Conservation (phyloP, 2,797 vertebrate species). For the Leptodactylus fallax region DNA sequence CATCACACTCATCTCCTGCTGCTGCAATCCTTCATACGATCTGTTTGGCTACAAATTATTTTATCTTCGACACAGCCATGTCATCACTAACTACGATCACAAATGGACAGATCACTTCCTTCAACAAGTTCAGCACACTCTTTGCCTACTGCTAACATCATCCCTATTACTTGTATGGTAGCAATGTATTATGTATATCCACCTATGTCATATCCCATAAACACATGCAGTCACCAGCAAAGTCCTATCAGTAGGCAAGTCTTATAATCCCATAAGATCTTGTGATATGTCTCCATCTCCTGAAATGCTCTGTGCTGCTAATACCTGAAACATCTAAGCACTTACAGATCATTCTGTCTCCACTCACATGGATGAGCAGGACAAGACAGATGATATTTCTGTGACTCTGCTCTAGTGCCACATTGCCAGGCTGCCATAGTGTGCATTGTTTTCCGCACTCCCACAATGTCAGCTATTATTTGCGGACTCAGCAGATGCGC, state of each 20-base stretch:
- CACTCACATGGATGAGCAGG: background rate
- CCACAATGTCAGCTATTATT: background rate
- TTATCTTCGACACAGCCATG: no score
- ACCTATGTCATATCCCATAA: no score
- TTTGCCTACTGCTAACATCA: background rate
- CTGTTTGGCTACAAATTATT: no score
- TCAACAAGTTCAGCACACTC: background rate
- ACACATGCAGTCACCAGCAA: no score
- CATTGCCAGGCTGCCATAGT: background rate
- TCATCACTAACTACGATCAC: no score
- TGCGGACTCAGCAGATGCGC: background rate
- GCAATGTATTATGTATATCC: no score
- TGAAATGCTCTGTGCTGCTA: constrained; percentile 15
- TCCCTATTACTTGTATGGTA: background rate
- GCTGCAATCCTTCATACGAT: background rate
- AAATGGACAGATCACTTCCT: background rate
- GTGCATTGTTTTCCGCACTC: background rate
- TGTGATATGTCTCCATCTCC: background rate
- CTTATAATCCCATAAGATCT: no score
- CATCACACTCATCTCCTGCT: background rate
- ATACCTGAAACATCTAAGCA: background rate
- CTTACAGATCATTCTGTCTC: background rate
- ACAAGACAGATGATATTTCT: background rate
- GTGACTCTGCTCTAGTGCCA: background rate
- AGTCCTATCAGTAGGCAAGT: no score